Base-by-base conservation (phyloP, 2,797 vertebrate genomes). In the Argya squamiceps region DNA sequence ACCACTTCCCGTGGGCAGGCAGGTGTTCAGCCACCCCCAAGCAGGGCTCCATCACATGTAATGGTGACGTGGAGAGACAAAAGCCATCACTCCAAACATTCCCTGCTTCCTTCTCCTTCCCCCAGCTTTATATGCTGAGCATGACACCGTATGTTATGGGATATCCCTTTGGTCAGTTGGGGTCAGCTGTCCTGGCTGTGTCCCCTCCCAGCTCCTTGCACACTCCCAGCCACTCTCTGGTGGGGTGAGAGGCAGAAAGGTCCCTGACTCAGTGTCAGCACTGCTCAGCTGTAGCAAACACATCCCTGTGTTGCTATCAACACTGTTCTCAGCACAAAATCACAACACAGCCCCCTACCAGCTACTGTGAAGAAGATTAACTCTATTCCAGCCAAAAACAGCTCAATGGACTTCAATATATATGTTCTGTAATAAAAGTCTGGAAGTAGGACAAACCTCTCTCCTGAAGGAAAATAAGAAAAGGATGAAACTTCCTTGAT, bases 131-230 rank as follows among this genome's bases (percentile, higher is more conserved):
- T 4, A 13, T 50, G 4, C 37, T 17, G 59, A 30, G 5, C 6
- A 26, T 41, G 47, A 34, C 0, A 0, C 3, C 1, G 0, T 15
- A 6, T 8, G 5, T 9, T 53, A 1, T 4, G 12, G 53, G 2
- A 39, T 34, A 44, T 13, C 17, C 17, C 43, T 44, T 7, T 36
- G 53, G 8, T 50, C 63, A 49, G 2, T 2, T 47, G 62, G 11
- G 18, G 2, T 65, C 83, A 82, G 17, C 47, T 84, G 15, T 63
- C 37, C 37, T 0, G 2, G 12, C 34, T 69, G 10, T 52, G 39
- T n/a, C 44, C 5, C 5, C 32, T 84, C 44, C 24, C 41, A 70
- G 6, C 37, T 58, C 32, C 29, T 20, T 49, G 20, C 5, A 8
- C 15, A 44, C 2, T 2, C 36, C 29, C 36, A 49, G 41, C 15